Percentiles rank a stretch among this genome's conserved stretches.
These are phyloP conservation scores for Halictus quadricinctus DNA, from an alignment of 2,888 invertebrate species.

Conservation along the genomic window DNA sequence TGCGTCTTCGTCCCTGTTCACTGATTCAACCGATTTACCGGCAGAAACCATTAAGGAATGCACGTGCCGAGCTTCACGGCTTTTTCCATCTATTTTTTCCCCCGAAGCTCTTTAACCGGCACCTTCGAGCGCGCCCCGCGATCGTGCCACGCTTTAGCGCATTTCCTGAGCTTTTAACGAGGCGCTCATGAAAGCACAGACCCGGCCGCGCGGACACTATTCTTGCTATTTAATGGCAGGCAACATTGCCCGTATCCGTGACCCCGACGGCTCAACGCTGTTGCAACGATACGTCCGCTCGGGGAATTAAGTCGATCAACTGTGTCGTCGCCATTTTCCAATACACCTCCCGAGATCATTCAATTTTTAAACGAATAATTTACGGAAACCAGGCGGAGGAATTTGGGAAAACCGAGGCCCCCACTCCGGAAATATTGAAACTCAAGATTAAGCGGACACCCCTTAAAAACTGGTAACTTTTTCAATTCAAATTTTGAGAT, in stretches of 20 bases:
- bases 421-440: too few relatives aligned
- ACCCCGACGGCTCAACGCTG: background rate
- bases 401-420: too few relatives aligned
- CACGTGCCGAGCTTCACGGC: slow-evolving; percentile 62
- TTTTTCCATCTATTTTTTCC: slow-evolving; percentile 64
- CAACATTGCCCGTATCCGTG: slow-evolving; percentile 33
- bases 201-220: slow-evolving; percentile 31
- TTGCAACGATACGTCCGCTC: background rate
- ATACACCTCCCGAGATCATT: too few relatives aligned
- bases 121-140: slow-evolving; percentile 58
- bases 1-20: background rate
- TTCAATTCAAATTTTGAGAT: too few relatives aligned
- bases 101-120: slow-evolving; percentile 73
- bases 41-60: slow-evolving; percentile 73
- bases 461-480: too few relatives aligned
- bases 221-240: slow-evolving; percentile 57
- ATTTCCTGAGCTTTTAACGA: slow-evolving; percentile 78
- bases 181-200: slow-evolving; percentile 69
- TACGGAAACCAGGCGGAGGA: too few relatives aligned
- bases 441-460: too few relatives aligned
- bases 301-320: background rate
- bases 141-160: slow-evolving; percentile 67
- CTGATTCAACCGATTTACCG: slow-evolving; percentile 59
- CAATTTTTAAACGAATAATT: too few relatives aligned
- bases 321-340: background rate